Base-by-base conservation (phyloP, 2,797 vertebrate genomes). In the Eleutherodactylus coqui region DNA sequence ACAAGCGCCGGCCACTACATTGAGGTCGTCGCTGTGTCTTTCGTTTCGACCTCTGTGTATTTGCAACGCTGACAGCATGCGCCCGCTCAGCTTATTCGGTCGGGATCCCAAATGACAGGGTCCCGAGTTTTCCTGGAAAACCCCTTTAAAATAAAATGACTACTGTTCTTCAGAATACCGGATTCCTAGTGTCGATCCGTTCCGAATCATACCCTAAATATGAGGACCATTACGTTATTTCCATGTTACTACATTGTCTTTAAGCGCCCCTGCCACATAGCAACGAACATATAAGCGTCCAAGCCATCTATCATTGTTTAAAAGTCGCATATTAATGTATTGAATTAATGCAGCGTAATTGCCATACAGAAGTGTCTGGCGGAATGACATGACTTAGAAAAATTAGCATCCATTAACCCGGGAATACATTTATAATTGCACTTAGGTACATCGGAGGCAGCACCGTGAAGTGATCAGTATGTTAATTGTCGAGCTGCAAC, bases 351-450 rank as follows among this genome's bases (percentile, higher is more conserved):
- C 53, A 79, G 77, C 79, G 45, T 91, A 90, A 91, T 89, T 91
- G 87, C 78, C 51, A 88, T 90, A 88, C 82, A 80, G 88, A 89
- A 82, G 88, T 88, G 86, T 90, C 82, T 75, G 79, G 86, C 86
- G 72, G 89, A 91, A 90, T 89, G 83, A 85, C 67, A 14, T 64
- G 82, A 84, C 80, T 86, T 85, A 88, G n/a, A 86, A 90, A 89
- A 88, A 89, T 85, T 84, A 75, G 11, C 88, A 89, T 90, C 90
- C 89, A 88, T 91, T 90, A 89, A 85, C 87, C 87, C 84, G 53
- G 70, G 88, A 89, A 89, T 90, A 89, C 85, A 89, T 89, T 85
- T 87, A 86, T 88, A 91, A 91, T 90, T 89, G 75, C 85, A 90
- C 82, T 89, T 88, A 83, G 78, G 89, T 91, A 89, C 84, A 77